Conservation (phyloP, 2,797 vertebrate genomes). For the Crypturellus tataupa region DNA sequence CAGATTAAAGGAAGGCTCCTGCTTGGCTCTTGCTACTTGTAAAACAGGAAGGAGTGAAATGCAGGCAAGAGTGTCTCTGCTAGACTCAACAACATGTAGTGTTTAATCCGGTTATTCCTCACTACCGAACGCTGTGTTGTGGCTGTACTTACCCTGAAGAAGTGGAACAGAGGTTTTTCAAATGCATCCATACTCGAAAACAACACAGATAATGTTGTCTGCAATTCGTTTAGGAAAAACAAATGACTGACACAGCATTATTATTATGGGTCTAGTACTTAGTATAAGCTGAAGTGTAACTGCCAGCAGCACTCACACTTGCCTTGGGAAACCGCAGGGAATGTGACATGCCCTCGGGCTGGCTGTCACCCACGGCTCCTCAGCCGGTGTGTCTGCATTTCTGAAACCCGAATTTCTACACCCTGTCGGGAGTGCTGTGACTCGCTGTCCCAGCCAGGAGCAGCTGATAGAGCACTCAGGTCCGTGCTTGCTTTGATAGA, state of each 20-base stretch:
- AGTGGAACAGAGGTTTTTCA: background rate
- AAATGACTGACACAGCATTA: background rate
- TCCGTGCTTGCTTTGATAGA: background rate
- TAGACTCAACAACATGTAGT: background rate
- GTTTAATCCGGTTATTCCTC: background rate
- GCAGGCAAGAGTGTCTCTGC: background rate
- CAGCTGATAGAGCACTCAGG: accelerated
- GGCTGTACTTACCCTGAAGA: background rate
- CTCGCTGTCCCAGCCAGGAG: background rate
- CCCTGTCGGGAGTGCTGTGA: background rate
- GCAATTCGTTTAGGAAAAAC: background rate
- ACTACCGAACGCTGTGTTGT: background rate
- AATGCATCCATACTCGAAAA: background rate
- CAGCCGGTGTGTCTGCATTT: background rate
- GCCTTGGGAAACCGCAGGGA: background rate
- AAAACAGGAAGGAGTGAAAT: background rate
- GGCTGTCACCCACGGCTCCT: background rate
- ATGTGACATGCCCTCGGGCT: background rate
- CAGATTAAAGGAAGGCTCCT: background rate
- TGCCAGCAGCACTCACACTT: background rate
- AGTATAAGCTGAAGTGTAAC: accelerated
- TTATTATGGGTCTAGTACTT: background rate
- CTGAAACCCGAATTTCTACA: background rate
- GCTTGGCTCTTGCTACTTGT: background rate
- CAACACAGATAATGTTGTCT: background rate